phyloP scores from a whole-genome alignment of 2,797 vertebrate species.

The Chromobotia macracanthus region DNA sequence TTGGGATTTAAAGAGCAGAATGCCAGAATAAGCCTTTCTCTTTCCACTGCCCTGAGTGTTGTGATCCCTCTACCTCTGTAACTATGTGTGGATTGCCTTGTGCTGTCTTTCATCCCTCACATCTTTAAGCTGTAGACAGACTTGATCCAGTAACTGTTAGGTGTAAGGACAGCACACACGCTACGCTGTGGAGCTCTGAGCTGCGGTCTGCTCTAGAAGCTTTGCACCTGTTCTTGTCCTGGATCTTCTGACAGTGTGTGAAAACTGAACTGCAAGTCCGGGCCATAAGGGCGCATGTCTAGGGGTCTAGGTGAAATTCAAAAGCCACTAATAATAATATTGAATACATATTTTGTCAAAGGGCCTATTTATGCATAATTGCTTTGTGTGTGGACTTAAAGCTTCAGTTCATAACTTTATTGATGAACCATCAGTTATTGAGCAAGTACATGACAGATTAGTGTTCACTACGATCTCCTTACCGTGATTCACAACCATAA shows the following conservation, averaged over 20 bases:
- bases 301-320: not conserved
- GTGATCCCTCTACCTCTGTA: slow-evolving; percentile 63
- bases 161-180: slow-evolving; percentile 15
- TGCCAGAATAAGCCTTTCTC: slow-evolving; percentile 61
- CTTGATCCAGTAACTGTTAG: slow-evolving; percentile 42
- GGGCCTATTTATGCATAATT: not conserved
- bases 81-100: slow-evolving; percentile 59
- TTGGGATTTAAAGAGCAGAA: slow-evolving; percentile 66
- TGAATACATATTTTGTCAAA: not conserved
- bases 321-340: not conserved
- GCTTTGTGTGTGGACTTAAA: not conserved
- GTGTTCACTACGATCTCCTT: too few relatives aligned
- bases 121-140: slow-evolving; percentile 20
- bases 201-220: not conserved
- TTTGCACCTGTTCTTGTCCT: slow-evolving; percentile 70
- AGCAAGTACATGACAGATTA: too few relatives aligned
- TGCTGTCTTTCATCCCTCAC: slow-evolving; percentile 31
- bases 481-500: too few relatives aligned
- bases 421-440: too few relatives aligned
- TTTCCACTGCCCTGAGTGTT: slow-evolving; percentile 46
- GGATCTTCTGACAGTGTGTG: slow-evolving; percentile 59
- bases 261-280: slow-evolving; percentile 61
- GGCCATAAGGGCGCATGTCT: slow-evolving; percentile 18
- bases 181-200: not conserved
- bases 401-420: too few relatives aligned